Percentiles rank a stretch among this genome's conserved stretches.
phyloP scores from a whole-genome alignment of 2,113 vertebrate genomes.

The Heterochromis multidens region DNA sequence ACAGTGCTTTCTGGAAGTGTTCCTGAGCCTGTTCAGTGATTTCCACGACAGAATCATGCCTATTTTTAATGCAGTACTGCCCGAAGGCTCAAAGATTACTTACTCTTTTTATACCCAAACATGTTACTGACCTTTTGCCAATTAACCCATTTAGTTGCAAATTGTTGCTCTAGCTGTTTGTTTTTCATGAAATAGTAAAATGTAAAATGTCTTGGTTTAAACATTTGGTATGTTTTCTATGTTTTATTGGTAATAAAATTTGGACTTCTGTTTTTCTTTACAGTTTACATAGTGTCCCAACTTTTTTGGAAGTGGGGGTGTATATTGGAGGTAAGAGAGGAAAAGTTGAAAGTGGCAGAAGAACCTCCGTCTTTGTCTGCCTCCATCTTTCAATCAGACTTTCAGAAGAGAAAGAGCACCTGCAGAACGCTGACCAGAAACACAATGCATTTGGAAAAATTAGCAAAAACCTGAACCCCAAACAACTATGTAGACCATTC shows the following conservation, averaged over 20 bases:
- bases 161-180: too few species aligned
- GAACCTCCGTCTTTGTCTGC: background rate
- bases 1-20: too few species aligned
- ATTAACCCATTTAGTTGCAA: too few species aligned
- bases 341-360: background rate
- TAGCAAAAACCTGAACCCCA: background rate
- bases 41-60: too few species aligned
- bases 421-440: background rate
- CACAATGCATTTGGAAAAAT: background rate
- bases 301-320: background rate
- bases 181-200: too few species aligned
- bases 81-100: too few species aligned
- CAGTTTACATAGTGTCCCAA: background rate
- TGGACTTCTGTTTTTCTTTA: background rate
- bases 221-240: background rate
- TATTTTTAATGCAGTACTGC: too few species aligned
- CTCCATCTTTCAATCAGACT: background rate
- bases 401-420: background rate
- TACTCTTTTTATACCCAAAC: too few species aligned
- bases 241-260: background rate
- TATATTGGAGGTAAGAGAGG: constrained; percentile 20
- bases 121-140: too few species aligned
- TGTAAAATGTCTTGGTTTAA: background rate
- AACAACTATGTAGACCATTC: background rate
- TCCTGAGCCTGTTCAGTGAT: too few species aligned